Evolutionary conservation across 2,888 invertebrate genomes (phyloP).

Genomic region (Chydorus sphaericus): DNA sequence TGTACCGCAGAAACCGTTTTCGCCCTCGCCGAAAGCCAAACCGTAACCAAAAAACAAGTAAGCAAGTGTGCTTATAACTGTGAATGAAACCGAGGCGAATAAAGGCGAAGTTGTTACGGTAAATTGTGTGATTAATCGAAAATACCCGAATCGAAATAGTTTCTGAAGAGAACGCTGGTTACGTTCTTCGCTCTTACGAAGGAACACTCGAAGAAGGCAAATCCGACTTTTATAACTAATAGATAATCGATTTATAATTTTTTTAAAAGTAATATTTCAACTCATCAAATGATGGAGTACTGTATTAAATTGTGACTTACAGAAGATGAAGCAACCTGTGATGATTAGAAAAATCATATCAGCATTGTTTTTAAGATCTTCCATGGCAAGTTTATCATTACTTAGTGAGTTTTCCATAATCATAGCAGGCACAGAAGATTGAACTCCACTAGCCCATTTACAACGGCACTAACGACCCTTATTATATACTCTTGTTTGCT

Average conservation of each 20-base stretch:
- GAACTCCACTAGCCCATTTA: no score
- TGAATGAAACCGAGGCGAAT: not conserved
- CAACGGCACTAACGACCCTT: no score
- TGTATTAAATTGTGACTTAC: conserved; percentile 22
- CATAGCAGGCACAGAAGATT: no score
- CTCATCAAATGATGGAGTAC: not conserved
- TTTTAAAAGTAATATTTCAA: not conserved
- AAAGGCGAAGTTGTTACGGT: not conserved
- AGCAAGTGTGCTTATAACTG: conserved; percentile 24
- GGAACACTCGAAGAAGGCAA: conserved; percentile 37
- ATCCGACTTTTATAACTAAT: conserved; percentile 37
- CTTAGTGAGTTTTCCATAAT: no score
- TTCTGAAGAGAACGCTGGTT: conserved; percentile 37
- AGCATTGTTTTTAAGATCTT: conserved; percentile 22
- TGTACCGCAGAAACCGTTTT: conserved; percentile 26
- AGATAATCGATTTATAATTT: not conserved
- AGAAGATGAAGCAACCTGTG: conserved; percentile 25
- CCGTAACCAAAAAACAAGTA: conserved; percentile 36
- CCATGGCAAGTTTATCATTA: no score
- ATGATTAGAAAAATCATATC: conserved; percentile 26
- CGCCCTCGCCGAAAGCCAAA: conserved; percentile 31
- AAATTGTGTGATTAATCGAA: conserved; percentile 11
- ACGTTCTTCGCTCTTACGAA: conserved; percentile 34
- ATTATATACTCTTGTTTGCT: no score
- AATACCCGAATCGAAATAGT: conserved; percentile 33